phyloP scores from a whole-genome alignment of 1,140 invertebrate genomes.

The Ruditapes philippinarum region DNA sequence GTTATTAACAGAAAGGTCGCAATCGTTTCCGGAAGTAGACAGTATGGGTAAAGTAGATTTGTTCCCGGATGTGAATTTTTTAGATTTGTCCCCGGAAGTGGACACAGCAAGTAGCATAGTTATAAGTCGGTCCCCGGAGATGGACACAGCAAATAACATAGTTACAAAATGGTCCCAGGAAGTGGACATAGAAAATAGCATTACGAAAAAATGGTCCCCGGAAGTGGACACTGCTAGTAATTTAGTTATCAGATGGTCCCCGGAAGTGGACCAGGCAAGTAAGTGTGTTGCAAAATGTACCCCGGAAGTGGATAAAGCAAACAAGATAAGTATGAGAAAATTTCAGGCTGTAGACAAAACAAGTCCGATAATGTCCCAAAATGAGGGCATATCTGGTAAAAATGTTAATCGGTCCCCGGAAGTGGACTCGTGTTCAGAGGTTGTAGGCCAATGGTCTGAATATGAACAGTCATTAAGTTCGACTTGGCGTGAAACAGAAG shows the following conservation, averaged over 20 bases:
- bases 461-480: neutral
- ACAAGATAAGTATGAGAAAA: no score
- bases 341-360: no score
- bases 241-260: no score
- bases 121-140: no score
- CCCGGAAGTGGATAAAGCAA: neutral
- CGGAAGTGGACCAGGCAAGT: neutral
- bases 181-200: neutral
- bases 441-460: neutral
- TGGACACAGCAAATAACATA: no score
- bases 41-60: no score
- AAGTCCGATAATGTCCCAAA: no score
- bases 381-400: neutral
- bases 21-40: no score
- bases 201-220: neutral
- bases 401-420: neutral
- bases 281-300: neutral
- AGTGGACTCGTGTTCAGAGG: neutral
- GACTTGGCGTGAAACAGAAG: conserved; percentile 18
- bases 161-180: neutral
- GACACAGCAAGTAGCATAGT: no score
- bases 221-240: neutral
- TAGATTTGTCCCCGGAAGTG: no score
- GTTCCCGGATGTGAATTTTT: no score
- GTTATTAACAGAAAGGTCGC: no score